phyloP scores from a whole-genome alignment of 2,797 vertebrate species.

The Glossophaga mutica region DNA sequence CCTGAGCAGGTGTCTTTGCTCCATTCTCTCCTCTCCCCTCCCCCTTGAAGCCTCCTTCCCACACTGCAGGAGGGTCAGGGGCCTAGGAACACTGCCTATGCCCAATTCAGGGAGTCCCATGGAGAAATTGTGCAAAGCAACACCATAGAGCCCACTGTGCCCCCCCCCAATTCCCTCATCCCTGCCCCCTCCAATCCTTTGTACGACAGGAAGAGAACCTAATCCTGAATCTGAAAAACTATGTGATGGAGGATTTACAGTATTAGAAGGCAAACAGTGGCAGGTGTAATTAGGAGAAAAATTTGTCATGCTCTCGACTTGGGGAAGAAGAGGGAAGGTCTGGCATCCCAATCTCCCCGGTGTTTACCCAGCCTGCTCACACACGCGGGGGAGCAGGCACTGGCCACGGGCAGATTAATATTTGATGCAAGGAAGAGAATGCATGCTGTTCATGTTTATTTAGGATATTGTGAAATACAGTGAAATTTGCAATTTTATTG shows the following conservation, averaged over 20 bases:
- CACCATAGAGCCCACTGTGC: neutral
- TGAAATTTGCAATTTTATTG: constrained; percentile 99
- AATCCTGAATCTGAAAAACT: constrained; percentile 88
- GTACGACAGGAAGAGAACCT: constrained; percentile 84
- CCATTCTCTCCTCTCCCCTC: neutral
- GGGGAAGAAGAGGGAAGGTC: constrained; percentile 87
- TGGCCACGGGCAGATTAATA: constrained; percentile 93
- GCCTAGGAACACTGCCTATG: neutral
- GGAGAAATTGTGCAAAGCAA: neutral
- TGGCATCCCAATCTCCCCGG: constrained; percentile 89
- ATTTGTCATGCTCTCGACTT: constrained; percentile 93
- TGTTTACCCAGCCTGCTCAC: constrained; percentile 92
- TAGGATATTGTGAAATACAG: constrained; percentile 97
- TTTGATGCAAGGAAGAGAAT: constrained; percentile 94
- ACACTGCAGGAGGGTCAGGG: neutral
- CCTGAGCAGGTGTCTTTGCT: neutral
- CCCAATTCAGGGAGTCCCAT: neutral
- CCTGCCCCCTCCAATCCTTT: constrained; percentile 77
- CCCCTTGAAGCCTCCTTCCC: neutral
- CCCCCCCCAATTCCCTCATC: neutral
- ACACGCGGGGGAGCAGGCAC: constrained; percentile 84
- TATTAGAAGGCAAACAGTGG: constrained; percentile 92
- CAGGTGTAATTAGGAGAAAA: constrained; percentile 92
- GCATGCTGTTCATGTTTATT: constrained; percentile 95
- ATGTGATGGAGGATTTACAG: constrained; percentile 91